Evolutionary conservation across 1,140 invertebrate species (phyloP).

Genomic region (Cylas formicarius): DNA sequence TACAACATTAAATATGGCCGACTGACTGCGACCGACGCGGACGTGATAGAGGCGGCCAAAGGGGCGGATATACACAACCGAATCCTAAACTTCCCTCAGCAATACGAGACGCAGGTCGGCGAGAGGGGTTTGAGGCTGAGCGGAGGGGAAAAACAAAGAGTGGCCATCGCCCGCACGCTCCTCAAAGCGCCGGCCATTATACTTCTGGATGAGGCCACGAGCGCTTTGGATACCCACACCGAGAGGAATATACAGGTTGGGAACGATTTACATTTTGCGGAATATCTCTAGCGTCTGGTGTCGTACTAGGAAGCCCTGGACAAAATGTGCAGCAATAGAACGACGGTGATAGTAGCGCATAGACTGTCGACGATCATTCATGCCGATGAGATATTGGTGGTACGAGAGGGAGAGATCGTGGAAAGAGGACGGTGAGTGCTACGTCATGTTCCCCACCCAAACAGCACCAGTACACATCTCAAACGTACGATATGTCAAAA

Average conservation of each 20-base stretch:
- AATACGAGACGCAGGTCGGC: conserved; percentile 75
- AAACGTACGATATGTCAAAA: too few species aligned
- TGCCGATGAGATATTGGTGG: conserved; percentile 86
- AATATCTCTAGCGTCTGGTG: neutral
- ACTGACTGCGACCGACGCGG: conserved; percentile 66
- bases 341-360: conserved; percentile 89
- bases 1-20: conserved; percentile 95
- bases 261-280: neutral
- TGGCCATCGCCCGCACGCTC: conserved; percentile 86
- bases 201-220: conserved; percentile 85
- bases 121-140: conserved; percentile 72
- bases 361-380: conserved; percentile 88
- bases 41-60: conserved; percentile 81
- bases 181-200: conserved; percentile 73
- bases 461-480: too few species aligned
- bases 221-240: conserved; percentile 75
- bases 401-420: conserved; percentile 82
- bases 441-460: too few species aligned
- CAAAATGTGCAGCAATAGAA: conserved; percentile 69
- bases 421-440: conserved; percentile 73
- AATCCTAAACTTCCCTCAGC: conserved; percentile 83
- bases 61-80: conserved; percentile 90
- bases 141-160: conserved; percentile 89
- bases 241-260: conserved; percentile 74
- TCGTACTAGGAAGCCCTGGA: conserved; percentile 52